Evolutionary conservation across 1,140 invertebrate genomes (phyloP), one percentile per base, ranked within the genome.

Genomic region (Mesaphorura yosii): DNA sequence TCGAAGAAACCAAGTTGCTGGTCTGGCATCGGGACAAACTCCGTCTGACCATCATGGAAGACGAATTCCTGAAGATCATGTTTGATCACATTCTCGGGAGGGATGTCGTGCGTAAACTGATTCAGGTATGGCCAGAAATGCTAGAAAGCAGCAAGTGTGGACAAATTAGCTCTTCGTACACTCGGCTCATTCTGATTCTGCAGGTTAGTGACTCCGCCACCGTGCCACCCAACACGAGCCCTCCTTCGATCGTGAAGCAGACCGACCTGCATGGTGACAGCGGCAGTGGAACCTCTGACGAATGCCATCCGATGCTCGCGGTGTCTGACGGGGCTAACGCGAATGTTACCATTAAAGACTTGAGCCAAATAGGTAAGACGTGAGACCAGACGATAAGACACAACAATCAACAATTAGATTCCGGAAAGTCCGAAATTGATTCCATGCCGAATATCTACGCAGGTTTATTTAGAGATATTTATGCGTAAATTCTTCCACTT

Each of bases 91-190:
- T 91, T 59, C 75, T 91, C 39, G 87, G 86, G 17, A 73, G 86
- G 61, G 87, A 92, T 71, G 84, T 92, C 53, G 87, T 89, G 12
- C 84, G 86, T 65, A 91, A 92, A 71, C 74, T 92, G 15, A 84
- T 89, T 76, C 84, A 88, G 78, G 86, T 88, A 65, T 70, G 66
- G 10, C 17, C 38, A 5, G 20, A 2, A 34, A 34, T 25, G 45
- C 14, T 5, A 27, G 25, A 25, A 25, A 52, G 15, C 15, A 14
- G 38, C 27, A 47, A 44, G 4, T 46, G 23, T 14, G 10, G 17
- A 19, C 19, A 22, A 25, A 23, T 37, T n/a, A n/a, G n/a, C n/a
- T n/a, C n/a, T n/a, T n/a, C 25, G 29, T 22, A 23, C 26, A 38
- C 19, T 37, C 40, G 27, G 20, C 20, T n/a, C 3, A 38, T 57